Conservation (phyloP, 2,113 vertebrate species). For the Vidua macroura region DNA sequence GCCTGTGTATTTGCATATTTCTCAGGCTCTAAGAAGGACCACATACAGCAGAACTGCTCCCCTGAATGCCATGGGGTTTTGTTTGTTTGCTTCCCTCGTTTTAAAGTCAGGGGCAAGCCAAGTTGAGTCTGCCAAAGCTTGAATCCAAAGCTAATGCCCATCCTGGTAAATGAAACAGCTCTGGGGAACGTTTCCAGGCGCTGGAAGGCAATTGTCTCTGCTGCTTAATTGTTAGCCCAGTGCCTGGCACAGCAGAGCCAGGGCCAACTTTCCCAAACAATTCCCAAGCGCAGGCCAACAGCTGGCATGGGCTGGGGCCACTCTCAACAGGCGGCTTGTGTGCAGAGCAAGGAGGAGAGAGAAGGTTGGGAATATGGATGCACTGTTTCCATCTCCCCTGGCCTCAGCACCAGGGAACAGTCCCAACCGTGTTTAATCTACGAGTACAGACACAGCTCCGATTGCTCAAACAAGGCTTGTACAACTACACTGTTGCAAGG, state of each 20-base stretch:
- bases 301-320: not conserved
- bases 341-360: not conserved
- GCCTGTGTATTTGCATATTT: conserved; percentile 41
- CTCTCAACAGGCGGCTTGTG: not conserved
- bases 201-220: conserved; percentile 40
- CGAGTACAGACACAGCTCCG: not conserved
- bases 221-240: conserved; percentile 37
- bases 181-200: not conserved
- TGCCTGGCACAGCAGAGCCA: not conserved
- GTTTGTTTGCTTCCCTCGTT: conserved; percentile 15
- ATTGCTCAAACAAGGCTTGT: not conserved
- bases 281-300: not conserved
- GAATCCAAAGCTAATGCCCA: conserved; percentile 29
- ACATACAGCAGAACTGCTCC: conserved; percentile 44
- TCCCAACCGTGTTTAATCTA: not conserved
- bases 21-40: conserved; percentile 45
- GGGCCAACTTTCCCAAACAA: conserved; percentile 46
- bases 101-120: not conserved
- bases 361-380: not conserved
- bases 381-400: not conserved
- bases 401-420: not conserved
- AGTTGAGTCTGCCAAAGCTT: conserved; percentile 18
- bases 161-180: conserved; percentile 6
- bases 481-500: not conserved
- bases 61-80: conserved; percentile 11